Conservation (phyloP, 1,140 invertebrate species). For the Antheraea mylitta region DNA sequence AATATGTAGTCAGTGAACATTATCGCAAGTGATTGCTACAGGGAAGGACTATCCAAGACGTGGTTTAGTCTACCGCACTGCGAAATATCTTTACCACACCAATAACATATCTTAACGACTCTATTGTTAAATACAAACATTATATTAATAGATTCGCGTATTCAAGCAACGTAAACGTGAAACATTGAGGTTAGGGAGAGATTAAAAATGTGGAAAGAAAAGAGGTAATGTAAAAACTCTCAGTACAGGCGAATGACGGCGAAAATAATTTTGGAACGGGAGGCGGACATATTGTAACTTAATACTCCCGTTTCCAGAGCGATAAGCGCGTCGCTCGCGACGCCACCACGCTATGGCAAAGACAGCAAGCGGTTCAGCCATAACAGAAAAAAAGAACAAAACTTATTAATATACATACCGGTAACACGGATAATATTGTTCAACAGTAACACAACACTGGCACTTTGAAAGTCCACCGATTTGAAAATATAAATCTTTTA, state of each 20-base stretch:
- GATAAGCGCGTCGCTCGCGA: constrained; percentile 39
- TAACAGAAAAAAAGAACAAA: constrained; percentile 30
- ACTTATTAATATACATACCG: constrained; percentile 47
- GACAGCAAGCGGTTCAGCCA: constrained; percentile 24
- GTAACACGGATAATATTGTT: constrained; percentile 46
- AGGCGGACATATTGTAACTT: constrained; percentile 66
- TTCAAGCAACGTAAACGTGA: background rate
- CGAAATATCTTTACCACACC: background rate
- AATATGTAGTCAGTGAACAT: no score
- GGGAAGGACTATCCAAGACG: background rate
- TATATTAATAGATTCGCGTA: constrained; percentile 5
- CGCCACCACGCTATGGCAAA: background rate
- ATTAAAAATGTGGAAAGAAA: constrained; percentile 20
- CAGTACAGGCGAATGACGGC: constrained; percentile 38
- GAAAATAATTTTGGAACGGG: constrained; percentile 54
- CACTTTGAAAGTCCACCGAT: constrained; percentile 47
- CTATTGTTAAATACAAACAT: constrained; percentile 8
- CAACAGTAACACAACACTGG: constrained; percentile 63
- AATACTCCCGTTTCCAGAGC: constrained; percentile 52
- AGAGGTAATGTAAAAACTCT: constrained; percentile 17
- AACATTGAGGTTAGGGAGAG: constrained; percentile 35
- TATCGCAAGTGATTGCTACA: background rate
- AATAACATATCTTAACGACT: constrained; percentile 3
- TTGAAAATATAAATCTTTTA: constrained; percentile 24
- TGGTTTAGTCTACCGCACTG: background rate